These are phyloP conservation scores for Aramus guarauna DNA, from an alignment of 2,113 vertebrate genomes.

Conservation along the genomic window DNA sequence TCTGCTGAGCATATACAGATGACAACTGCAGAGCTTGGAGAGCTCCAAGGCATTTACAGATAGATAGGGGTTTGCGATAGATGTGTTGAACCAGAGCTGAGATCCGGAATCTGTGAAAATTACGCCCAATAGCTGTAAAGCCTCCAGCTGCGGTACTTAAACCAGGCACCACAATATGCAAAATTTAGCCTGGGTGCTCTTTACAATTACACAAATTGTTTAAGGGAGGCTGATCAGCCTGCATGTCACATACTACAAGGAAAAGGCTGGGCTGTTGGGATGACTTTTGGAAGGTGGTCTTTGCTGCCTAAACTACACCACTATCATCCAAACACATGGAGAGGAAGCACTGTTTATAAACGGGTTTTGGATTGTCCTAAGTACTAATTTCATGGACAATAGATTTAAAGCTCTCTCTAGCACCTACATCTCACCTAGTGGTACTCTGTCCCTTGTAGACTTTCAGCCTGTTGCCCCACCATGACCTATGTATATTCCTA, in stretches of 20 bases:
- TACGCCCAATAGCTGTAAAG: neutral
- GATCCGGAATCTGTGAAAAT: neutral
- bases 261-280: neutral
- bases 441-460: neutral
- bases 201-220: neutral
- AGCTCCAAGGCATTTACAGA: neutral
- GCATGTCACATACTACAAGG: neutral
- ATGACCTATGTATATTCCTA: neutral
- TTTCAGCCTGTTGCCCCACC: neutral
- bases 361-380: neutral
- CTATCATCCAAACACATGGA: neutral
- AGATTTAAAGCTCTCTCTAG: neutral
- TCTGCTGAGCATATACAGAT: constrained; percentile 19
- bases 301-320: neutral
- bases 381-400: neutral
- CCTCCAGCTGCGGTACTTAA: neutral
- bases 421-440: neutral
- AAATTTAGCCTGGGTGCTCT: neutral
- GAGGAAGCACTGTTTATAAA: neutral
- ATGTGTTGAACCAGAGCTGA: neutral
- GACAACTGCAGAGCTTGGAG: constrained; percentile 11
- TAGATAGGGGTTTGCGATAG: neutral
- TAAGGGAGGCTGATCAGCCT: neutral
- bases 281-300: neutral
- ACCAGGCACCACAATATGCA: neutral